Evolutionary conservation across 2,113 vertebrate genomes (phyloP), one percentile per base, ranked within the genome.

Genomic region (Hiodon tergisus): DNA sequence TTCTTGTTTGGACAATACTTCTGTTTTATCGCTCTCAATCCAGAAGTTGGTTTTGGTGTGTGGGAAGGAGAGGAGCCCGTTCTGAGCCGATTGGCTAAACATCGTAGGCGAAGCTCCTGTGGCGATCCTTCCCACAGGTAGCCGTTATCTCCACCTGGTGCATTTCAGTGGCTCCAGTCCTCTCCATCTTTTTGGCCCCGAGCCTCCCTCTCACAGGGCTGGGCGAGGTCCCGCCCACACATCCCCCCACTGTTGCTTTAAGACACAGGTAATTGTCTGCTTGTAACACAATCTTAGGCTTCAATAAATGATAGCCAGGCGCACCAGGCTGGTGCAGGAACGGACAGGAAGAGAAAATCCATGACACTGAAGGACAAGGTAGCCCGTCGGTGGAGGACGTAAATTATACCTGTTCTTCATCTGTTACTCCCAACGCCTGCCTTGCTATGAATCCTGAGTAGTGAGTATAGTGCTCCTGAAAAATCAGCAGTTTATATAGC

Each of bases 381-480:
- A n/a, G 50, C 66, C 67, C 51, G 31, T 58, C 11, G 7, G 16
- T 68, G 6, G 11, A 61, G 67, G 54, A 55, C 70, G 31, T 4
- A 2, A 50, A 48, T 65, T 51, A 11, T 7, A 17, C 7, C 65
- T 71, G 4, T 63, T 71, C 52, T 55, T 47, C 57, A 53, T 14
- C n/a, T 48, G 14, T 71, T 10, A 11, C 9, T 31, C 67, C 55
- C 67, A 61, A 51, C 16, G 9, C 11, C 54, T 65, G 46, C 68
- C 54, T 73, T 61, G 73, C 67, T 4, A 86, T 86, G 84, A 86
- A 83, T 82, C 83, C 84, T 55, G 84, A 86, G 67, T 86, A 86
- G 84, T 86, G 78, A 86, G 84, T 86, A 78, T 68, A 46, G 2
- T 48, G 59, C 31, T 5, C n/a, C 5, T 66, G n/a, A 17, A 4